phyloP scores from a whole-genome alignment of 2,797 vertebrate genomes.

The Euphonia xanthogaster region DNA sequence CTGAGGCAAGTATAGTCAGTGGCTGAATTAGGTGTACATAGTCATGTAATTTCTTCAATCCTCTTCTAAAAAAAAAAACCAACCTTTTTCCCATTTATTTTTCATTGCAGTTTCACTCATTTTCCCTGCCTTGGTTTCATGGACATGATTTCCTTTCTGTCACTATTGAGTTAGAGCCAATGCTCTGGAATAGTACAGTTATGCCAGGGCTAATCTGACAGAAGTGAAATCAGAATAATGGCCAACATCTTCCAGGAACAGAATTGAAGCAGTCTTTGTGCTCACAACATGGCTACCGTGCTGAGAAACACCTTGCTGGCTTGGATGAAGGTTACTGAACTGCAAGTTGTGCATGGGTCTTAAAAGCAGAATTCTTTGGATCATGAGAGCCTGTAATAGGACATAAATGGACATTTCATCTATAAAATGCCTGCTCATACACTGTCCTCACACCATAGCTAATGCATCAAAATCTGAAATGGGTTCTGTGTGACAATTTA shows the following conservation, averaged over 20 bases:
- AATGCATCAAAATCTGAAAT: slow-evolving; percentile 60
- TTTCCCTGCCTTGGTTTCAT: background rate
- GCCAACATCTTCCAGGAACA: background rate
- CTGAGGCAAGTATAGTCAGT: background rate
- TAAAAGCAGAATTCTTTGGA: slow-evolving; percentile 55
- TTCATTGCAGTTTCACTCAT: background rate
- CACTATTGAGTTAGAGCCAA: background rate
- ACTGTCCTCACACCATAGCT: slow-evolving; percentile 19
- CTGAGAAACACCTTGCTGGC: background rate
- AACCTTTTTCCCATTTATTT: background rate
- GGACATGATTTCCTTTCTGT: background rate
- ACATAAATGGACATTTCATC: slow-evolving; percentile 51
- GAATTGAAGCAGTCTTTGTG: background rate
- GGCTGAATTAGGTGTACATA: background rate
- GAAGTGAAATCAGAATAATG: background rate
- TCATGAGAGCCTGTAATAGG: slow-evolving; percentile 31
- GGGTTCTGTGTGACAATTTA: slow-evolving; percentile 48
- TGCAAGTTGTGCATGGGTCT: background rate
- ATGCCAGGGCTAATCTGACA: background rate
- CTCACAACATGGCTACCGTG: background rate
- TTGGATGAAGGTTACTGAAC: background rate
- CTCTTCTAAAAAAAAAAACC: background rate
- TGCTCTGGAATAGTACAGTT: background rate
- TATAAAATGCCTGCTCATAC: slow-evolving; percentile 33
- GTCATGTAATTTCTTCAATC: background rate